Conservation (phyloP, 2,888 invertebrate species). For the Ariolimax columbianus region DNA sequence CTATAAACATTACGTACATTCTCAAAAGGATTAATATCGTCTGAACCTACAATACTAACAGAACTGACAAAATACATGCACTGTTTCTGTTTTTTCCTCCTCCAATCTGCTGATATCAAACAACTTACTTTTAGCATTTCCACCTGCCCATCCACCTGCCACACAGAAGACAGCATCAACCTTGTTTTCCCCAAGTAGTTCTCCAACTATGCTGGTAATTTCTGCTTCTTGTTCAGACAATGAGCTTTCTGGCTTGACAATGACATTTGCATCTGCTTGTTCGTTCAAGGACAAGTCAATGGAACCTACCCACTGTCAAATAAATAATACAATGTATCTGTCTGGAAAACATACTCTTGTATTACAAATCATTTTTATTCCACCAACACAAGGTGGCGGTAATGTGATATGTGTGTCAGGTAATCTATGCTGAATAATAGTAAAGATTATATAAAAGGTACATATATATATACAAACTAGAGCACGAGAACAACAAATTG, state of each 20-base stretch:
- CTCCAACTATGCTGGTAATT: slow-evolving; percentile 81
- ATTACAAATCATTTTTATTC: too few species aligned
- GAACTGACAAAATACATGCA: too few species aligned
- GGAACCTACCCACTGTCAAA: slow-evolving; percentile 88
- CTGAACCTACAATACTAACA: too few species aligned
- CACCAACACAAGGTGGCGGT: too few species aligned
- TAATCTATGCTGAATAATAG: too few species aligned
- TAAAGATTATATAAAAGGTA: too few species aligned
- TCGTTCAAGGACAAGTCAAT: slow-evolving; percentile 91
- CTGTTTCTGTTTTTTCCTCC: neutral
- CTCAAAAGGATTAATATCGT: too few species aligned
- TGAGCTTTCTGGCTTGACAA: slow-evolving; percentile 87
- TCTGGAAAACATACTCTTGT: too few species aligned
- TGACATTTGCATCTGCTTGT: slow-evolving; percentile 91
- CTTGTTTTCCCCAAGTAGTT: slow-evolving; percentile 83
- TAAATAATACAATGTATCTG: neutral
- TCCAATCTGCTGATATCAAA: neutral
- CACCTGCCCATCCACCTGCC: slow-evolving; percentile 98
- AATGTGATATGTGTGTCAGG: too few species aligned
- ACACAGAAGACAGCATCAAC: slow-evolving; percentile 97
- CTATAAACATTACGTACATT: too few species aligned
- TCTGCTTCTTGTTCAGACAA: slow-evolving; percentile 88
- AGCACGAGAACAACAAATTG: too few species aligned
- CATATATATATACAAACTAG: too few species aligned
- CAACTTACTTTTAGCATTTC: slow-evolving; percentile 87